Evolutionary conservation across 1,140 invertebrate genomes (phyloP).

Genomic region (Kradibia gibbosae): DNA sequence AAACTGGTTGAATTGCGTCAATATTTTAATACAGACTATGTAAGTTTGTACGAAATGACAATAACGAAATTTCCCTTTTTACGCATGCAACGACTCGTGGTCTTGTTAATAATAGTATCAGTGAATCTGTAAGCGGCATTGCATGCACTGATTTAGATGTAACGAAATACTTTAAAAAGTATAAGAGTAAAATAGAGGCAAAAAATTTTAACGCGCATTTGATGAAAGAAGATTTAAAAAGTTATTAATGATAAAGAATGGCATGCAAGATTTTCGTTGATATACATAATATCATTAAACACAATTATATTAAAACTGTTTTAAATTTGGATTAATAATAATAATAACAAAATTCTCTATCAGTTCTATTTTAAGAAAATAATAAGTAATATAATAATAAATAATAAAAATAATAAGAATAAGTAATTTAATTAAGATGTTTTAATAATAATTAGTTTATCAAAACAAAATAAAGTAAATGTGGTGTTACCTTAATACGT

Average conservation of each 20-base stretch:
- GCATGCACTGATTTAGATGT: conserved; percentile 5
- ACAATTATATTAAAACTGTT: not conserved
- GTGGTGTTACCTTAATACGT: conserved; percentile 90
- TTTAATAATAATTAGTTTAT: not conserved
- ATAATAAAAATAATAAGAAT: no score
- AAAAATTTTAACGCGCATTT: not conserved
- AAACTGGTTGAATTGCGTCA: not conserved
- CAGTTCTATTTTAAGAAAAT: not conserved
- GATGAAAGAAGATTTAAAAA: not conserved
- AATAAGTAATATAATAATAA: no score
- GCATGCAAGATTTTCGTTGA: not conserved
- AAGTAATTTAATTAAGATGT: not conserved
- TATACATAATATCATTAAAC: not conserved
- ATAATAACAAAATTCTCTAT: not conserved
- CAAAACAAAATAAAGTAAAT: not conserved
- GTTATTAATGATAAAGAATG: not conserved
- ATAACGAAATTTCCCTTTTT: not conserved
- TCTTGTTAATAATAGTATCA: conserved; percentile 28
- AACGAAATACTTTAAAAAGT: conserved; percentile 8
- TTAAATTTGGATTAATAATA: not conserved
- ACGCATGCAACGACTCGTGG: not conserved
- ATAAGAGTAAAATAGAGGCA: conserved; percentile 9
- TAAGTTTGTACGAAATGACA: not conserved
- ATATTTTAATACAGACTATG: not conserved
- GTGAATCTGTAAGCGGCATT: conserved; percentile 6